Percentiles rank a stretch among this genome's conserved stretches.
These are phyloP conservation scores for Tineola bisselliella DNA, from an alignment of 2,888 invertebrate species.

Conservation along the genomic window DNA sequence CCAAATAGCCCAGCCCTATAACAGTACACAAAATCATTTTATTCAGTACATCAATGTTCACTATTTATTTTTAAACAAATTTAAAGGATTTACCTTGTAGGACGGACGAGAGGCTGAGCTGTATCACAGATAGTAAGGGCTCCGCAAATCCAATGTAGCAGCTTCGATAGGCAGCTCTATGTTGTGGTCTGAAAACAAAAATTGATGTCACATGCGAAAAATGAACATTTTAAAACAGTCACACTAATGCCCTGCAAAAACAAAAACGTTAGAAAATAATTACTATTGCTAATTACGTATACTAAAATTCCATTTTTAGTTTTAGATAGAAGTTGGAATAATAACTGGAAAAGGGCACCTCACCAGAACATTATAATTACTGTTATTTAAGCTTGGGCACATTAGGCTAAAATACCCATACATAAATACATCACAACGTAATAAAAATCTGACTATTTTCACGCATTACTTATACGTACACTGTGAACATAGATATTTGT, in stretches of 20 bases:
- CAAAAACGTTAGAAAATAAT: no score
- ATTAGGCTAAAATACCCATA: background rate
- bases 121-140: slow-evolving; percentile 69
- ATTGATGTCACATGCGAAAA: no score
- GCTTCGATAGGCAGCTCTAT: slow-evolving; percentile 61
- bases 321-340: no score
- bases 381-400: background rate
- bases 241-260: no score
- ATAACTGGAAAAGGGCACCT: background rate
- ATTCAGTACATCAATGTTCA: background rate
- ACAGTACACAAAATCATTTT: background rate
- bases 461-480: slow-evolving; percentile 25
- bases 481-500: slow-evolving; percentile 46
- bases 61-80: slow-evolving; percentile 11
- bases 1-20: slow-evolving; percentile 74
- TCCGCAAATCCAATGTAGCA: slow-evolving; percentile 64
- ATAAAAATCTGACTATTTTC: slow-evolving; percentile 27
- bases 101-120: slow-evolving; percentile 70
- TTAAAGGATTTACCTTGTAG: slow-evolving; percentile 47
- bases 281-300: no score
- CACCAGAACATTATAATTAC: background rate
- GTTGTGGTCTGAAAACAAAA: slow-evolving; percentile 7
- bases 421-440: background rate
- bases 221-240: no score
- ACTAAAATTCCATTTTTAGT: no score